A percentile compares a stretch with the other conserved stretches of the same genome.
These are phyloP conservation scores for Florisuga fusca DNA, from an alignment of 2,797 vertebrate species.

Conservation along the genomic window DNA sequence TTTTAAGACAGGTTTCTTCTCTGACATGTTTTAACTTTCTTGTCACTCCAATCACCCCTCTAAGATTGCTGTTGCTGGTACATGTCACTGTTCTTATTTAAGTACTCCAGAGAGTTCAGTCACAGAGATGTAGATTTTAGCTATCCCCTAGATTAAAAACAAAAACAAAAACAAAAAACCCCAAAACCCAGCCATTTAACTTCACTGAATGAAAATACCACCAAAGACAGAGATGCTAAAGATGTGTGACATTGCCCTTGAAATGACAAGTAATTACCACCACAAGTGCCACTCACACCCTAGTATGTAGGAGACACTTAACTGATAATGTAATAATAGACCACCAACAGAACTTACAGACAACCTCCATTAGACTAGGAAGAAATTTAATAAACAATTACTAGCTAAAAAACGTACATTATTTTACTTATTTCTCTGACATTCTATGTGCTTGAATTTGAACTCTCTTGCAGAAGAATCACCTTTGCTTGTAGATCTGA, in stretches of 20 bases:
- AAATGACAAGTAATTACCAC: constrained; percentile 65
- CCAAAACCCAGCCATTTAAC: constrained; percentile 7
- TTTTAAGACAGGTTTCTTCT: neutral
- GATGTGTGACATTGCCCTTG: constrained; percentile 28
- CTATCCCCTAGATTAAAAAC: neutral
- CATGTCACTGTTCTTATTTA: neutral
- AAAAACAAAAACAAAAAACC: neutral
- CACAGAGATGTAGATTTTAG: neutral
- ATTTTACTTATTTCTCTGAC: neutral
- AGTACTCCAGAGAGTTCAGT: constrained; percentile 10
- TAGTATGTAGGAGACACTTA: constrained; percentile 54
- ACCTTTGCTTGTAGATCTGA: neutral
- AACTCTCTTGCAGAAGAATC: neutral
- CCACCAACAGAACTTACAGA: constrained; percentile 21
- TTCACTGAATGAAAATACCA: constrained; percentile 46
- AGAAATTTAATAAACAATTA: constrained; percentile 53
- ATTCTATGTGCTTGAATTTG: neutral
- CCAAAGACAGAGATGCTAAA: constrained; percentile 47
- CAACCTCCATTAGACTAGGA: constrained; percentile 20
- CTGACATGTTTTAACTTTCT: neutral
- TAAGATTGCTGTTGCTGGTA: neutral
- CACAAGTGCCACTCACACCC: constrained; percentile 14
- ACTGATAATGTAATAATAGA: constrained; percentile 59
- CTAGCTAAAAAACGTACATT: neutral
- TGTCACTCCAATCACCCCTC: neutral